phyloP scores from a whole-genome alignment of 2,888 invertebrate genomes.

The Cheilosia urbana region DNA sequence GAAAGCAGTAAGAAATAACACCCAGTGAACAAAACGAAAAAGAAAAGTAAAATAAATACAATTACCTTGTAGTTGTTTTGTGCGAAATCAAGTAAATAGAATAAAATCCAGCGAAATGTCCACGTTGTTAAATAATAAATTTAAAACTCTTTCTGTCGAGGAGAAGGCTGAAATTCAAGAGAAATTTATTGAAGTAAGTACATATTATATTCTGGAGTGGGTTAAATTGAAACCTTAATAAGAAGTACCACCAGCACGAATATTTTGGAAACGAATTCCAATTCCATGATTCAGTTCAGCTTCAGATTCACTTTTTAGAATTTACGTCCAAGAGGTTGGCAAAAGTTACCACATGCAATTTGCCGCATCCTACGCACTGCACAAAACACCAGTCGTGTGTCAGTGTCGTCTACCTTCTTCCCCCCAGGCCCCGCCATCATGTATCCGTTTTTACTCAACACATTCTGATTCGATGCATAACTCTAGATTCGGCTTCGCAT shows the following conservation, averaged over 20 bases:
- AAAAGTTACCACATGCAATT: conserved; percentile 45
- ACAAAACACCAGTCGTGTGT: conserved; percentile 47
- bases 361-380: conserved; percentile 67
- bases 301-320: conserved; percentile 16
- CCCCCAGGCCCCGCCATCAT: neutral
- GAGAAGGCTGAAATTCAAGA: conserved; percentile 90
- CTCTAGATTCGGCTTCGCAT: conserved; percentile 49
- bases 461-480: conserved; percentile 15
- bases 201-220: neutral
- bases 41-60: conserved; percentile 39
- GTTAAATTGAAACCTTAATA: neutral
- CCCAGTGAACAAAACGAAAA: conserved; percentile 35
- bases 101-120: conserved; percentile 53
- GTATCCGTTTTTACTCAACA: conserved; percentile 15
- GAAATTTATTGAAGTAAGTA: conserved; percentile 89
- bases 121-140: conserved; percentile 78
- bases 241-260: neutral
- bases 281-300: conserved; percentile 16
- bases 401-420: conserved; percentile 48
- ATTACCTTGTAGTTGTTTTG: conserved; percentile 36
- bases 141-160: conserved; percentile 84
- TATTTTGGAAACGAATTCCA: conserved; percentile 6
- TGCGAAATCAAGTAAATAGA: conserved; percentile 30
- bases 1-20: conserved; percentile 16
- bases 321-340: conserved; percentile 56